phyloP scores from a whole-genome alignment of 1,140 invertebrate genomes.

The Acromyrmex charruanus region DNA sequence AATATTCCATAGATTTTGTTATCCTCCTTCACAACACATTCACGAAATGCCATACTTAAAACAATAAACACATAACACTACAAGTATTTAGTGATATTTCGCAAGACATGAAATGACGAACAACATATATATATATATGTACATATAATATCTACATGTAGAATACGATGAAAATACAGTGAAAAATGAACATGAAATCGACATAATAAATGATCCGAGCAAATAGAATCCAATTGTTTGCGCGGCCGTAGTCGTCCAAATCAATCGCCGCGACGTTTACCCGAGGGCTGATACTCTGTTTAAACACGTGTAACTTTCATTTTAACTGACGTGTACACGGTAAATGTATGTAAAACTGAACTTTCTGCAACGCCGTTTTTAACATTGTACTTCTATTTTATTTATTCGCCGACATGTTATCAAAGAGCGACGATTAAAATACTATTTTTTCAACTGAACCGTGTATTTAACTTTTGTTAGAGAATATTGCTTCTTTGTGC shows the following conservation, averaged over 20 bases:
- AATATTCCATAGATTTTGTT: background rate
- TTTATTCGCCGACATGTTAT: background rate
- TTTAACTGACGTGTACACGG: constrained; percentile 9
- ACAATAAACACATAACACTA: background rate
- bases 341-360: background rate
- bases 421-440: background rate
- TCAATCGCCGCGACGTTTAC: constrained; percentile 49
- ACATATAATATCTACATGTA: background rate
- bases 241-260: background rate
- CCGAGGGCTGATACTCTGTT: constrained; percentile 21
- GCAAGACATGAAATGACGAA: background rate
- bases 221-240: constrained; percentile 49
- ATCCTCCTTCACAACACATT: background rate
- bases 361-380: background rate
- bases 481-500: background rate
- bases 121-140: background rate
- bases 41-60: background rate
- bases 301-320: constrained; percentile 35
- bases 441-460: background rate
- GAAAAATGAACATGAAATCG: constrained; percentile 51
- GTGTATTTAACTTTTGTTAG: background rate
- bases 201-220: constrained; percentile 41
- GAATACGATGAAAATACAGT: background rate
- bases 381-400: constrained; percentile 10
- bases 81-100: background rate